phyloP scores from a whole-genome alignment of 2,888 invertebrate genomes.

The Acleris holmiana region DNA sequence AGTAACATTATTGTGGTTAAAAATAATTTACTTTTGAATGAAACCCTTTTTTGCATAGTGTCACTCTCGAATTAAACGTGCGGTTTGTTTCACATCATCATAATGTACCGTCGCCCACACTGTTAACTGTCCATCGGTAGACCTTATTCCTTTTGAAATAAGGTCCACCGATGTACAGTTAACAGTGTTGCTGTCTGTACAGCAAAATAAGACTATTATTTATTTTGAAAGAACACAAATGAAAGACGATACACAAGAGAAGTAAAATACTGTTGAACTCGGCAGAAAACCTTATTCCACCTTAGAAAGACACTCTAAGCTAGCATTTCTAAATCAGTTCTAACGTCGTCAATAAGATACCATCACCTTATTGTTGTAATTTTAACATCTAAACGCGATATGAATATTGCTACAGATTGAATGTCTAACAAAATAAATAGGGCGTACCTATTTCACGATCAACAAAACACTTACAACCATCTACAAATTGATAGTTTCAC shows the following conservation, averaged over 20 bases:
- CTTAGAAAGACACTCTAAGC: slow-evolving; percentile 12
- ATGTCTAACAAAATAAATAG: slow-evolving; percentile 29
- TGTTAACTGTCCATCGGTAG: too few species aligned
- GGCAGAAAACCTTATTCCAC: slow-evolving; percentile 5
- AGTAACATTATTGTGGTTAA: too few species aligned
- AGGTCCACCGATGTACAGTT: too few species aligned
- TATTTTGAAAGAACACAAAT: slow-evolving; percentile 19
- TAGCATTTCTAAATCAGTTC: slow-evolving; percentile 30
- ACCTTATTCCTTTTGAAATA: too few species aligned
- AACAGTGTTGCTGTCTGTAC: too few species aligned
- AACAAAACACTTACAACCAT: slow-evolving; percentile 24
- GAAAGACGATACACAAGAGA: slow-evolving; percentile 12
- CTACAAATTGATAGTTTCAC: slow-evolving; percentile 34
- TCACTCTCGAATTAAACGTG: too few species aligned
- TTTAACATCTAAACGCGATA: slow-evolving; percentile 31
- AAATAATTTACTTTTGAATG: too few species aligned
- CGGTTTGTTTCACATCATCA: too few species aligned
- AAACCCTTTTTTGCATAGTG: too few species aligned
- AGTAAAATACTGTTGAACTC: slow-evolving; percentile 28
- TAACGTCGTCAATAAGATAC: slow-evolving; percentile 17
- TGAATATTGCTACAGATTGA: slow-evolving; percentile 19
- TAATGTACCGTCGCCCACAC: too few species aligned
- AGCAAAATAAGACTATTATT: slow-evolving; percentile 26
- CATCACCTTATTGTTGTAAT: slow-evolving; percentile 21
- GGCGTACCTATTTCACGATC: slow-evolving; percentile 24